A percentile compares a stretch with the other conserved stretches of the same genome.
Conservation (phyloP, 1,140 invertebrate species). For the Sinonovacula constricta region DNA sequence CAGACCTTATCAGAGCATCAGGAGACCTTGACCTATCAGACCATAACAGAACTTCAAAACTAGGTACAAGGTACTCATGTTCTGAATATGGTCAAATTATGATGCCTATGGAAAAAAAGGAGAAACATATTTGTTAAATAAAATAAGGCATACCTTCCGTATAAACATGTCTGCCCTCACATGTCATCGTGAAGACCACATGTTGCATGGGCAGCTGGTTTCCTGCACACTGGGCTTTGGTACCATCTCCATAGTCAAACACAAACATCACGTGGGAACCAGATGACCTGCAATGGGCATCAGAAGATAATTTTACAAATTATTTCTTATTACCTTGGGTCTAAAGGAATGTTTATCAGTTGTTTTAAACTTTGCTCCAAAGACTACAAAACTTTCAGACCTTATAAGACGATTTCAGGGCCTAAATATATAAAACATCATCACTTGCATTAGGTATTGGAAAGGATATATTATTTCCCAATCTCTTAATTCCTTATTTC, state of each 20-base stretch:
- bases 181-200: slow-evolving; percentile 39
- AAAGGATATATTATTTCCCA: no score
- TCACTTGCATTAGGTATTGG: no score
- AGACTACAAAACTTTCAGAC: no score
- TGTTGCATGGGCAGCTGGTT: slow-evolving; percentile 1
- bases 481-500: no score
- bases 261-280: slow-evolving; percentile 42
- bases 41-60: background rate
- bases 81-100: background rate
- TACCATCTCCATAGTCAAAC: slow-evolving; percentile 45
- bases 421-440: no score
- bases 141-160: slow-evolving; percentile 10
- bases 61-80: background rate
- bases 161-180: slow-evolving; percentile 20
- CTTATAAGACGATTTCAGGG: no score
- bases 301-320: background rate
- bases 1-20: background rate
- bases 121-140: no score
- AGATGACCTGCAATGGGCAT: slow-evolving; percentile 33
- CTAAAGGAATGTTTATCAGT: no score
- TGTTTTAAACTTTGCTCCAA: no score
- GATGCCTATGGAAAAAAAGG: no score
- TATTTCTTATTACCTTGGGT: no score
- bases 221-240: background rate
- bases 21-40: background rate